phyloP scores from a whole-genome alignment of 2,113 vertebrate genomes.

The Cinclus cinclus region DNA sequence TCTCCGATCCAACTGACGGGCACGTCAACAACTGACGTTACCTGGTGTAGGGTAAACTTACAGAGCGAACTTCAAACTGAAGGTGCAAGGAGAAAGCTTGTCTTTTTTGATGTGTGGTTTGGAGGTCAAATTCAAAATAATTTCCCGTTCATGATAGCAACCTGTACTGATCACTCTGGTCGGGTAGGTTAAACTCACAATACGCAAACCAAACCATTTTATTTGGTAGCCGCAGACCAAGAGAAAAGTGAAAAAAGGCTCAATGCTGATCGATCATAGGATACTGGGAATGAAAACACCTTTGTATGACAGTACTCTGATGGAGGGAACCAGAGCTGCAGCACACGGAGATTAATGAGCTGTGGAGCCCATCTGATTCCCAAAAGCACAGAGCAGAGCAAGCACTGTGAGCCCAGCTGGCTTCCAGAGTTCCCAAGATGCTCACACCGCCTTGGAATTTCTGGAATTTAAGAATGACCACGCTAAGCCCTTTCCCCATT shows the following conservation, averaged over 20 bases:
- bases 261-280: rapidly evolving
- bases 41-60: background rate
- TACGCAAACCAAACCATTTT: background rate
- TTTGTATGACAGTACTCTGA: background rate
- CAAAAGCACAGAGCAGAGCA: background rate
- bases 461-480: background rate
- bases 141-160: background rate
- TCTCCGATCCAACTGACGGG: background rate
- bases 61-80: background rate
- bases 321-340: background rate
- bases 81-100: background rate
- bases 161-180: background rate
- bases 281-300: background rate
- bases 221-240: background rate
- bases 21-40: background rate
- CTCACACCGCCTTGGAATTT: background rate
- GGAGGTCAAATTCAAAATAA: background rate
- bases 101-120: background rate
- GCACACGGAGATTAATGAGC: background rate
- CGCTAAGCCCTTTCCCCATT: background rate
- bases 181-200: background rate
- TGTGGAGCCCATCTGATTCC: background rate
- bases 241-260: background rate
- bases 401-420: background rate
- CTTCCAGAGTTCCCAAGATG: background rate